A percentile compares a stretch with the other conserved stretches of the same genome.
phyloP scores from a whole-genome alignment of 2,888 invertebrate species.

The Pteria penguin region DNA sequence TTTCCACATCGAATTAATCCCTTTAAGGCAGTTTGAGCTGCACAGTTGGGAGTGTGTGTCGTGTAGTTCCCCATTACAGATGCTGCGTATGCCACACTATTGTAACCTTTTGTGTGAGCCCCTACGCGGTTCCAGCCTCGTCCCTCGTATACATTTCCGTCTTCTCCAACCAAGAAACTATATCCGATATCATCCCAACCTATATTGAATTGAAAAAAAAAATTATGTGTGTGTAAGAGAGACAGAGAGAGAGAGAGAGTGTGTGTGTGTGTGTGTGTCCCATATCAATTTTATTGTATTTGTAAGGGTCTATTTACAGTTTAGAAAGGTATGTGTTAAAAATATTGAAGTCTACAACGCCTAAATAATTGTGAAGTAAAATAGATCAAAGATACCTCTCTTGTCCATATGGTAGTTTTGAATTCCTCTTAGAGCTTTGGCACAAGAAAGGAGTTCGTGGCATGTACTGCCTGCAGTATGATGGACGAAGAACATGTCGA shows the following conservation, averaged over 20 bases:
- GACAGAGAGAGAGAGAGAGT: too few relatives aligned
- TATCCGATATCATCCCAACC: too few relatives aligned
- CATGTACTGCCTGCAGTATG: constrained; percentile 81
- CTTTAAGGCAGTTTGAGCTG: constrained; percentile 59
- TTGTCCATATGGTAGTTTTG: constrained; percentile 53
- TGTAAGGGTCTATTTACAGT: too few relatives aligned
- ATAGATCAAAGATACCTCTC: constrained; percentile 20
- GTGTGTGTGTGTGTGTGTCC: too few relatives aligned
- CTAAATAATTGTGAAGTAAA: too few relatives aligned
- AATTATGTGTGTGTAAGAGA: too few relatives aligned
- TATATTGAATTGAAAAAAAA: too few relatives aligned
- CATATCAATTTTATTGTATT: too few relatives aligned
- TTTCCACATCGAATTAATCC: constrained; percentile 64
- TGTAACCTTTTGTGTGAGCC: constrained; percentile 85
- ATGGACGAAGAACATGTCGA: constrained; percentile 60
- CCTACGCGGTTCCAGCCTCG: constrained; percentile 88
- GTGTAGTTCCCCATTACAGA: constrained; percentile 70
- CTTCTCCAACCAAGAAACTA: too few relatives aligned
- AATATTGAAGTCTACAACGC: too few relatives aligned
- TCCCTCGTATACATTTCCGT: too few relatives aligned
- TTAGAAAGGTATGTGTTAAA: too few relatives aligned
- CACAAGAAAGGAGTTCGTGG: constrained; percentile 25
- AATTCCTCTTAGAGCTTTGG: constrained; percentile 27
- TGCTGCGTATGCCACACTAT: constrained; percentile 80
- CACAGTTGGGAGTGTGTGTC: constrained; percentile 54